Evolutionary conservation across 2,113 vertebrate species (phyloP).

Genomic region (Labeo catla): DNA sequence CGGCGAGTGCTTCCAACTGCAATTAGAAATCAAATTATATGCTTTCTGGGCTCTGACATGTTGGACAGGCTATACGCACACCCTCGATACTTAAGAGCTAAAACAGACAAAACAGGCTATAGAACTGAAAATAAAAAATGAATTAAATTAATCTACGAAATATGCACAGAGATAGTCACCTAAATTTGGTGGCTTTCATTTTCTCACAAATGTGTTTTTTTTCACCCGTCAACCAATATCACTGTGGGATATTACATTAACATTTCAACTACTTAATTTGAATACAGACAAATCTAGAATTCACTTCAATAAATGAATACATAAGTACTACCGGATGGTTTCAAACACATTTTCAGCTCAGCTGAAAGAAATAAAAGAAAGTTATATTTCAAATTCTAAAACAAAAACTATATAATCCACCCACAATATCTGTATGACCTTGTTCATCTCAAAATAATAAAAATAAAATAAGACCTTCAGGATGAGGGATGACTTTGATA

Average conservation of each 20-base stretch:
- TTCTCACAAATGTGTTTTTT: neutral
- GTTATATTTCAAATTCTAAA: neutral
- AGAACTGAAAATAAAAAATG: neutral
- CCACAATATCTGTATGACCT: neutral
- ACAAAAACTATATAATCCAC: neutral
- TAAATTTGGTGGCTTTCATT: neutral
- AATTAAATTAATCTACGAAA: neutral
- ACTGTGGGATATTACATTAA: neutral
- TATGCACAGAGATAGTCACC: neutral
- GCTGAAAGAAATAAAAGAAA: neutral
- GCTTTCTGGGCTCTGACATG: constrained; percentile 14
- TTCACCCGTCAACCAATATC: neutral
- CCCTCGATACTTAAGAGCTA: neutral
- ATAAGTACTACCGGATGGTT: neutral
- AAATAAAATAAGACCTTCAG: neutral
- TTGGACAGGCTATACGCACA: neutral
- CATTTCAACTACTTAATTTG: neutral
- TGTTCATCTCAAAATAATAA: neutral
- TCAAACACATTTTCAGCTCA: neutral
- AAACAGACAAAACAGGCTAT: neutral
- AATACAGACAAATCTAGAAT: neutral
- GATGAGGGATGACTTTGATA: neutral
- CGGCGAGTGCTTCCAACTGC: neutral
- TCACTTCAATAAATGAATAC: neutral
- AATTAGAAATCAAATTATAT: constrained; percentile 25